These are phyloP conservation scores for Sylvia atricapilla DNA, from an alignment of 2,113 vertebrate species.

Conservation along the genomic window DNA sequence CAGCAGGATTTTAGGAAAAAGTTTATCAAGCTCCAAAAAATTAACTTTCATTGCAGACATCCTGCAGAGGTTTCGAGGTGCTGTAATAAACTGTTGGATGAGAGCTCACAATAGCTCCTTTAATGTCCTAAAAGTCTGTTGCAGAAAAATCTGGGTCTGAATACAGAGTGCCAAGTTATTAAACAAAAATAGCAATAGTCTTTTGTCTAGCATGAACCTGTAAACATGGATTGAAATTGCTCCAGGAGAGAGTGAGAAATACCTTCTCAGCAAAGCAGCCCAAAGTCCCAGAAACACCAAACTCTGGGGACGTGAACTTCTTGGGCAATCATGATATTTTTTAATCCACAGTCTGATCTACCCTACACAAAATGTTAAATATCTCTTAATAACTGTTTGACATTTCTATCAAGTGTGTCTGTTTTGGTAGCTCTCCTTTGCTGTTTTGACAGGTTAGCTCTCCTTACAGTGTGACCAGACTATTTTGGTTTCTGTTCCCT, in stretches of 20 bases:
- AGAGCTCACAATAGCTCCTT: background rate
- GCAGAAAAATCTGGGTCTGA: background rate
- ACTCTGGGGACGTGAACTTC: background rate
- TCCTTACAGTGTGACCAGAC: background rate
- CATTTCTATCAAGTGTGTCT: background rate
- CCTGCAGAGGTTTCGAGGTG: background rate
- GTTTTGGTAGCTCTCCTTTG: background rate
- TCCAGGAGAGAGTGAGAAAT: background rate
- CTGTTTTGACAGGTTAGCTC: background rate
- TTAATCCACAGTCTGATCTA: background rate
- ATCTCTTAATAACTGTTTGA: background rate
- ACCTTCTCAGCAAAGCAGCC: background rate
- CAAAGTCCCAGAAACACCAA: background rate
- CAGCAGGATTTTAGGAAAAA: background rate
- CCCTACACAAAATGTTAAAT: background rate
- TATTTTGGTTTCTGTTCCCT: background rate
- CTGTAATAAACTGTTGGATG: background rate
- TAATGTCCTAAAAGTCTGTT: background rate
- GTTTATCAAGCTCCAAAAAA: background rate
- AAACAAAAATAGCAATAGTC: background rate
- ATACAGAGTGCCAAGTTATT: background rate
- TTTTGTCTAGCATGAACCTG: background rate
- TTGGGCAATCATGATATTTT: background rate
- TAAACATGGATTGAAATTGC: accelerated
- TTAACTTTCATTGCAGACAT: background rate